phyloP scores from a whole-genome alignment of 2,888 invertebrate genomes.

The Latrodectus hesperus region DNA sequence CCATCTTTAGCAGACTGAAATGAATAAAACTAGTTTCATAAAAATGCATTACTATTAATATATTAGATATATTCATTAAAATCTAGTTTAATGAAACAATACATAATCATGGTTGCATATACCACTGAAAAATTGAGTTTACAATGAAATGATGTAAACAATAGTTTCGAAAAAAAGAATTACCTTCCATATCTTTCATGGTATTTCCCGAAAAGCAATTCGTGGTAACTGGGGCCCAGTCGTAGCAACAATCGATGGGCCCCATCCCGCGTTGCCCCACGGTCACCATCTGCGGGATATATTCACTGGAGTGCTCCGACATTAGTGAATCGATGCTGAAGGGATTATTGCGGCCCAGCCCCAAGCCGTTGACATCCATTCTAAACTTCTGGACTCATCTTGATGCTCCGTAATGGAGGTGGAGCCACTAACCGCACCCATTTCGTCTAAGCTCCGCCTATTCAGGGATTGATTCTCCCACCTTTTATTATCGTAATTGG shows the following conservation, averaged over 20 bases:
- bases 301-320: slow-evolving; percentile 57
- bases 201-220: slow-evolving; percentile 57
- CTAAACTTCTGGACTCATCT: slow-evolving; percentile 19
- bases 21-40: no score
- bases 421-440: slow-evolving; percentile 29
- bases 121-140: no score
- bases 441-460: not conserved
- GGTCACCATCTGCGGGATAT: slow-evolving; percentile 56
- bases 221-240: slow-evolving; percentile 37
- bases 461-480: not conserved
- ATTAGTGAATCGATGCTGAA: slow-evolving; percentile 64
- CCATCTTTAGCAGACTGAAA: no score
- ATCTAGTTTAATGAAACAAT: no score
- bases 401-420: slow-evolving; percentile 3
- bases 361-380: slow-evolving; percentile 62
- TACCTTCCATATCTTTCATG: slow-evolving; percentile 68
- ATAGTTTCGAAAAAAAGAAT: not conserved
- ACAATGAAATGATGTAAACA: no score
- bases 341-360: slow-evolving; percentile 48
- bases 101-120: no score
- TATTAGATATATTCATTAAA: no score
- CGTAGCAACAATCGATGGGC: slow-evolving; percentile 60
- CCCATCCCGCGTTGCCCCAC: slow-evolving; percentile 42
- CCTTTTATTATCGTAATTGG: slow-evolving; percentile 34
- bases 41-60: no score